Evolutionary conservation across 2,113 vertebrate species (phyloP).

Genomic region (Phaethornis superciliosus): DNA sequence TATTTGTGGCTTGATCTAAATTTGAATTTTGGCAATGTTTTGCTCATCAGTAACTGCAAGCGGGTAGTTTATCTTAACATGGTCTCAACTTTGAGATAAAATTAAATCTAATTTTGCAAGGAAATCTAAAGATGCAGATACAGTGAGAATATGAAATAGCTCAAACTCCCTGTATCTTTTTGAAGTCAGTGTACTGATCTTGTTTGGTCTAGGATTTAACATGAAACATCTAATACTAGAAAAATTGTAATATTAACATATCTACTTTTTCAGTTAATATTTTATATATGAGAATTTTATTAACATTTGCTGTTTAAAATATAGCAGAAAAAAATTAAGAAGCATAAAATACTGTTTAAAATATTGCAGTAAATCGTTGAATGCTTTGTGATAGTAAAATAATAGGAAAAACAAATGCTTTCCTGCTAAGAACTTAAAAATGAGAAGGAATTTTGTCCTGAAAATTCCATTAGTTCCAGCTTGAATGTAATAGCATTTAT

Average conservation of each 20-base stretch:
- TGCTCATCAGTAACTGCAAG: neutral
- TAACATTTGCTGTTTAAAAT: neutral
- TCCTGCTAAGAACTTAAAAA: neutral
- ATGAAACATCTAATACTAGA: neutral
- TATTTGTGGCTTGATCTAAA: neutral
- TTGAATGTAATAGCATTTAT: neutral
- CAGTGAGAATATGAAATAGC: neutral
- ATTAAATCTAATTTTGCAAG: neutral
- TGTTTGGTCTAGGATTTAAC: neutral
- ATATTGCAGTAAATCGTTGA: neutral
- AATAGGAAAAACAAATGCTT: neutral
- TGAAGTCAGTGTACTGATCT: neutral
- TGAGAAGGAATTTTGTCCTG: neutral
- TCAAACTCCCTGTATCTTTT: neutral
- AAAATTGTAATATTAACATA: neutral
- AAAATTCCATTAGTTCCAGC: neutral
- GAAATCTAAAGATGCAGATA: neutral
- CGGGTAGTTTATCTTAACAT: neutral
- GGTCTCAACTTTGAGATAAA: neutral
- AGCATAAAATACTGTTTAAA: neutral
- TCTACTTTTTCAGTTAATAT: neutral
- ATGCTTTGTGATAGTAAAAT: neutral
- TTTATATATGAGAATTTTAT: neutral
- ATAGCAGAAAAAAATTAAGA: neutral
- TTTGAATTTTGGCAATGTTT: neutral